Evolutionary conservation across 2,888 invertebrate species (phyloP).

Genomic region (Timandra comae): DNA sequence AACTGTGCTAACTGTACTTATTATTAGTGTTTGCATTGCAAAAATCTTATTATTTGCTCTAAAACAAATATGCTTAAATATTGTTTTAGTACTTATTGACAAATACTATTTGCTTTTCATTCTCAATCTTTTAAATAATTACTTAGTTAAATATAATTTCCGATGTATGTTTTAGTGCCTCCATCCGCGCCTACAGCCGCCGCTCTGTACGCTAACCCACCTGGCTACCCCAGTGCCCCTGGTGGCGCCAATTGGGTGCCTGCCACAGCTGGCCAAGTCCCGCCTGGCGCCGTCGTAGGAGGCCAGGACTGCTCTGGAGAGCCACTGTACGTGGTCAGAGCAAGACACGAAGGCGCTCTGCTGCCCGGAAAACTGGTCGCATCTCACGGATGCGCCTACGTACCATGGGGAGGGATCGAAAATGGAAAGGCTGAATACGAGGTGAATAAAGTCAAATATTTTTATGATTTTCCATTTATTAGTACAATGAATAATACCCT

Average conservation of each 20-base stretch:
- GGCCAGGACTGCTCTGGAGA: constrained; percentile 78
- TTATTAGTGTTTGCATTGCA: too few species aligned
- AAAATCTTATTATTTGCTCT: too few species aligned
- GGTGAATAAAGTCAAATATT: too few species aligned
- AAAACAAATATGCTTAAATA: too few species aligned
- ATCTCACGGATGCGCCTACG: constrained; percentile 85
- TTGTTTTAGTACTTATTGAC: too few species aligned
- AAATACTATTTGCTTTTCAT: too few species aligned
- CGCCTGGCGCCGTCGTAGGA: constrained; percentile 82
- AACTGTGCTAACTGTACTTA: too few species aligned
- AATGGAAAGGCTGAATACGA: constrained; percentile 86
- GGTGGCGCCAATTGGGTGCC: constrained; percentile 76
- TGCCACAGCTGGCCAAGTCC: constrained; percentile 78
- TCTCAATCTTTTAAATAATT: too few species aligned
- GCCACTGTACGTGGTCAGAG: constrained; percentile 82
- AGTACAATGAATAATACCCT: too few species aligned
- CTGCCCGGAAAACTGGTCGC: constrained; percentile 88
- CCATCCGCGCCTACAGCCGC: constrained; percentile 55
- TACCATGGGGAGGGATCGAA: constrained; percentile 90
- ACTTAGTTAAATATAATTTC: too few species aligned
- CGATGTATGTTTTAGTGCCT: constrained; percentile 29
- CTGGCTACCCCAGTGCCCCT: constrained; percentile 51
- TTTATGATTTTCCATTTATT: too few species aligned
- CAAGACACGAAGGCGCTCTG: constrained; percentile 85
- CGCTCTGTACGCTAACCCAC: constrained; percentile 49